Evolutionary conservation across 1,140 invertebrate genomes (phyloP), one percentile per base, ranked within the genome.

Genomic region (Leptinotarsa undecemlineata): DNA sequence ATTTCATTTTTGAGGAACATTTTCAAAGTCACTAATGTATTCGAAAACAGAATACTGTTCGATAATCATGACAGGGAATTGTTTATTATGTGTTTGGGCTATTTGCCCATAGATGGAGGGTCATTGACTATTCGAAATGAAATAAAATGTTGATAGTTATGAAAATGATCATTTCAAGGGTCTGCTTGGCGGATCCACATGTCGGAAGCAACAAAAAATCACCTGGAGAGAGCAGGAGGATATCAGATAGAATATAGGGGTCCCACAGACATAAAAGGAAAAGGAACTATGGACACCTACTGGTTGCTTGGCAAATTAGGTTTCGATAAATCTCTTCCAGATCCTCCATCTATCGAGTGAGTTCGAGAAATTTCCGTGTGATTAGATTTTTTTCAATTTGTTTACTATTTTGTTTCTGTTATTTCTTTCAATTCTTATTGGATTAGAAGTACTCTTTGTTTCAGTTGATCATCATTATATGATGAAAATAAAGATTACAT

Each of bases 201-300:
- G 78, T 95, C 93, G 13, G 88, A 92, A 77, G 89, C 91, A 64
- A 96, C 95, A 0, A 91, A 93, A 78, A 89, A 91, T 80, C 90
- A 90, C 63, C 86, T 97, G 68, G 90, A 91, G 76, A 89, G 90
- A 75, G 90, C 92, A 17, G 94, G 94, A 2, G 93, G 93, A 15
- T 97, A 95, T 85, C 86, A 91, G 11, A 89, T 95, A 74, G 91
- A 95, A 78, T 94, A 91, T 78, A 88, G 95, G 63, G 95, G 95
- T 1, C 87, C 91, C 67, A 95, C 93, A 2, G 92, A 95, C 77
- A 88, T 97, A 66, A 96, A 96, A 87, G 95, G 95, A 64, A 97
- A 96, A 87, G 96, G 95, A 48, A 90, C 90, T 82, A 93, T 96
- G 91, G 91, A 91, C 74, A 97, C 96, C 1, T 97, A 95, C 85